Percentiles rank a stretch among this genome's conserved stretches.
Conservation (phyloP, 2,888 invertebrate species). For the Sminthurides aquaticus region DNA sequence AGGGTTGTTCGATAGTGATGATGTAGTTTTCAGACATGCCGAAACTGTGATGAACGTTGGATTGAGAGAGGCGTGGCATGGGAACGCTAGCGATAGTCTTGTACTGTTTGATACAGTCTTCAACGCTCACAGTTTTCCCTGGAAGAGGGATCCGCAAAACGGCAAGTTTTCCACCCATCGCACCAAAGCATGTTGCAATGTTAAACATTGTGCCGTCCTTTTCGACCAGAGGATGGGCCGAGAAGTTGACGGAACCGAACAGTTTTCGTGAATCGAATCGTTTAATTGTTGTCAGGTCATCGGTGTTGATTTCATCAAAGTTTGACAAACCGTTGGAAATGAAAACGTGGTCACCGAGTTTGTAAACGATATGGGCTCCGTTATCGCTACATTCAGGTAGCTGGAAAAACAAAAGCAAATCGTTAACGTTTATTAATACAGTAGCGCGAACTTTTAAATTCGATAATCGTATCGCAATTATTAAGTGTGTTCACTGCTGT, state of each 20-base stretch:
- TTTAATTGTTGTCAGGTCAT: constrained; percentile 1
- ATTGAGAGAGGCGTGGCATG: neutral
- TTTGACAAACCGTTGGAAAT: constrained; percentile 10
- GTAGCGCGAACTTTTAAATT: no score
- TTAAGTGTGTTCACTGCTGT: no score
- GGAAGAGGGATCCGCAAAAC: constrained; percentile 11
- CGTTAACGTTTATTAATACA: no score
- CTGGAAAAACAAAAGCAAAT: constrained; percentile 2
- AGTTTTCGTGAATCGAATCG: constrained; percentile 19
- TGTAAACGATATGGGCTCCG: constrained; percentile 11
- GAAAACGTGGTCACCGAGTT: constrained; percentile 7
- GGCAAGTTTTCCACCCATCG: constrained; percentile 13
- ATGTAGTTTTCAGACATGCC: constrained; percentile 52
- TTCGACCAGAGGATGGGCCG: constrained; percentile 20
- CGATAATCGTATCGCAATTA: no score
- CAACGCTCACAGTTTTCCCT: neutral
- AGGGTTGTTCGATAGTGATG: constrained; percentile 51
- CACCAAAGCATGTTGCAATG: neutral
- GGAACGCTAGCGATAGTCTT: constrained; percentile 12
- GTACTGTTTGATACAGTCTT: constrained; percentile 8
- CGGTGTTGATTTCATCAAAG: constrained; percentile 42
- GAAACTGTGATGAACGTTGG: constrained; percentile 48
- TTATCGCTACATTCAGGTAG: constrained; percentile 24
- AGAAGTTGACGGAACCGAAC: constrained; percentile 9
- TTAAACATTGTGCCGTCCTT: constrained; percentile 10